Base-by-base conservation (phyloP, 1,140 invertebrate species). In the Drosophila hydei region DNA sequence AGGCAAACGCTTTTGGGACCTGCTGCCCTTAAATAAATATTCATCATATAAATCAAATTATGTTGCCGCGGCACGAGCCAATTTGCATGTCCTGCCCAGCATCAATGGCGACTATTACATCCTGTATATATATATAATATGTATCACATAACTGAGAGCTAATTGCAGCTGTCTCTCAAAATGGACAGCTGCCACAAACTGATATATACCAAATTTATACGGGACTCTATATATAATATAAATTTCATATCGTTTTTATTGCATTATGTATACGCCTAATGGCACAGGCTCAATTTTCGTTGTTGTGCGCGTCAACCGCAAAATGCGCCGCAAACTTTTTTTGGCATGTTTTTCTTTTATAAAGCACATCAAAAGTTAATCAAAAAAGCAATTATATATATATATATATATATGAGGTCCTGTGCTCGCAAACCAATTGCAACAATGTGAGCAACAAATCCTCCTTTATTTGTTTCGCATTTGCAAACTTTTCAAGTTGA, bases 61-160 rank as follows among this genome's bases (percentile, higher is more conserved):
- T 72, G 62, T 67, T 64, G 51, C 43, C 60, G 25, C 51, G 56
- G 51, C 60, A 64, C 51, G 68, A 64, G 45, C 61, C 69, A 67
- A 72, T 72, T 67, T 72, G 54, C 62, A 72, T 72, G 51, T 54
- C 21, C 48, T 21, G 19, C 19, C 52, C 30, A 25, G 16, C 21
- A 0, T 14, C n/a, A 19, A 3, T 7, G 11, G 4, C 3, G 19
- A 4, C 36, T 45, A 8, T 52, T 16, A 43, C 33, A 60, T 61
- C 52, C 43, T 61, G 9, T 8, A 30, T 9, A 30, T 9, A 33
- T 33, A 33, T 12, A 33, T 33, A 33, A 33, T 33, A 33, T 72
- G 50, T 68, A 68, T 60, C 65, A 65, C 65, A 54, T 51, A 38
- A 40, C 33, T 50, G 36, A 40, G 30, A 68, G 25, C 47, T 55